phyloP scores from a whole-genome alignment of 1,140 invertebrate species.

The Anagrus nilaparvatae region DNA sequence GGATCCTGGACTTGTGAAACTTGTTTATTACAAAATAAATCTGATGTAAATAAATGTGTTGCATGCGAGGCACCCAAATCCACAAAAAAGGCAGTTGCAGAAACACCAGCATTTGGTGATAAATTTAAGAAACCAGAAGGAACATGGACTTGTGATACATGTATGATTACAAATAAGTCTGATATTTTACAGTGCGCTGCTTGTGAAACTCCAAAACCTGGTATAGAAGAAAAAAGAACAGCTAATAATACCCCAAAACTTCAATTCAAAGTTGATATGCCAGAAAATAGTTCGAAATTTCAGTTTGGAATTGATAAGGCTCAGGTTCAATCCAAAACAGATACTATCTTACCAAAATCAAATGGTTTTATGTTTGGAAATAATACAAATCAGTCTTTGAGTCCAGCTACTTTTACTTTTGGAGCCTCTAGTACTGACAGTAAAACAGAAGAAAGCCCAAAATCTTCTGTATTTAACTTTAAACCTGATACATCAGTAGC shows the following conservation, averaged over 20 bases:
- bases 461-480: not conserved
- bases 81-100: not conserved
- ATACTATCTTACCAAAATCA: slow-evolving; percentile 4
- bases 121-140: slow-evolving; percentile 40
- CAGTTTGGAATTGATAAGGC: slow-evolving; percentile 41
- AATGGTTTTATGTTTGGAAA: slow-evolving; percentile 27
- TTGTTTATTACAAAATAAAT: slow-evolving; percentile 51
- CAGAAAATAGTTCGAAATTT: slow-evolving; percentile 20
- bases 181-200: slow-evolving; percentile 46
- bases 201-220: slow-evolving; percentile 41
- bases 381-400: slow-evolving; percentile 5
- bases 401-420: slow-evolving; percentile 33
- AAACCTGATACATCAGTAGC: not conserved
- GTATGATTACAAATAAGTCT: slow-evolving; percentile 49
- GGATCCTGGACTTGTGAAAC: slow-evolving; percentile 50
- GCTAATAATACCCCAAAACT: slow-evolving; percentile 21
- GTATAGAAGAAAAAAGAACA: slow-evolving; percentile 18
- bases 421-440: slow-evolving; percentile 13
- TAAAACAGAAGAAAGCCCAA: not conserved
- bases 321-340: slow-evolving; percentile 16
- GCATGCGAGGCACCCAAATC: slow-evolving; percentile 38
- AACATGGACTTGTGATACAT: slow-evolving; percentile 51
- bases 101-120: slow-evolving; percentile 35
- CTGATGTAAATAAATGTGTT: slow-evolving; percentile 42
- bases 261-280: slow-evolving; percentile 29